Percentiles rank a stretch among this genome's conserved stretches.
Conservation (phyloP, 2,888 invertebrate species). For the Hylaea fasciaria region DNA sequence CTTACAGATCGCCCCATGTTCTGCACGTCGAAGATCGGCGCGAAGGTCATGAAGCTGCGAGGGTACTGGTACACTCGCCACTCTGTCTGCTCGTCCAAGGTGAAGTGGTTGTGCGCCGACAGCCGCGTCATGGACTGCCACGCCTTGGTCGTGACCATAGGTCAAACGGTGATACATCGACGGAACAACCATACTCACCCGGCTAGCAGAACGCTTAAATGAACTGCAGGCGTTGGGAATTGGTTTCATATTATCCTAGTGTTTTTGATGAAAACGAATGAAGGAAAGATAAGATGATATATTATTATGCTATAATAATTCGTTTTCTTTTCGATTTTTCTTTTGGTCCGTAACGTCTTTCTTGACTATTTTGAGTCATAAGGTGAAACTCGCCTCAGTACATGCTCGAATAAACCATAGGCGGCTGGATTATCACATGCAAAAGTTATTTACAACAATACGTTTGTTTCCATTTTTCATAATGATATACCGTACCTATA, state of each 20-base stretch:
- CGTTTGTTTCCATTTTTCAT: too few species aligned
- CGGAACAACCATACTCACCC: slow-evolving; percentile 75
- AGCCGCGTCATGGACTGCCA: slow-evolving; percentile 69
- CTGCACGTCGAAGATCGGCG: slow-evolving; percentile 73
- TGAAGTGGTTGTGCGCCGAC: slow-evolving; percentile 75
- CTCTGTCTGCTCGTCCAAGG: slow-evolving; percentile 76
- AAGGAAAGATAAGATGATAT: too few species aligned
- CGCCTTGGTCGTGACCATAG: slow-evolving; percentile 75
- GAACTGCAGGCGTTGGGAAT: too few species aligned
- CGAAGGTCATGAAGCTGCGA: slow-evolving; percentile 71
- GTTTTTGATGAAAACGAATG: too few species aligned
- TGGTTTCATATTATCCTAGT: too few species aligned
- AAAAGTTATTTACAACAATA: too few species aligned
- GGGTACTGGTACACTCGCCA: slow-evolving; percentile 76
- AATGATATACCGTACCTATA: too few species aligned
- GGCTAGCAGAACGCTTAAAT: slow-evolving; percentile 38
- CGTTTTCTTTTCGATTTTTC: background rate
- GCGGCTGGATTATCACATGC: too few species aligned
- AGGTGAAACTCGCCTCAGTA: too few species aligned
- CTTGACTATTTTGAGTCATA: too few species aligned
- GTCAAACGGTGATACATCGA: slow-evolving; percentile 68
- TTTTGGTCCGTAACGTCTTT: background rate
- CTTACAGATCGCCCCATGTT: slow-evolving; percentile 69
- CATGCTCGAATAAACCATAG: too few species aligned
- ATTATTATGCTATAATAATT: too few species aligned